Evolutionary conservation across 2,797 vertebrate species (phyloP), one percentile per base, ranked within the genome.

Genomic region (Limnodromus scolopaceus): DNA sequence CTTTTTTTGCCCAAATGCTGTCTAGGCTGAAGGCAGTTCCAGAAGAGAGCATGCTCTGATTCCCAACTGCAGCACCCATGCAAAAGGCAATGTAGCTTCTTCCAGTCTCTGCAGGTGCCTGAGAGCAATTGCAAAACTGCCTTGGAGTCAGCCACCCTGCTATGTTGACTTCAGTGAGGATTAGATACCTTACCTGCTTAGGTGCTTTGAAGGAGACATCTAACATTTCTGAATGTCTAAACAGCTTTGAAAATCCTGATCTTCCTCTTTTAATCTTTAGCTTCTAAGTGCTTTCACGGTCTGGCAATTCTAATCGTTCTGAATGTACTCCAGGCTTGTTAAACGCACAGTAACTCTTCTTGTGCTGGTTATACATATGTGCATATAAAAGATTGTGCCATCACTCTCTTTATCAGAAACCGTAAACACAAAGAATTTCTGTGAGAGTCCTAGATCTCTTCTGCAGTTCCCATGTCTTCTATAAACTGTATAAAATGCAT

Each of bases 171-270:
- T 88, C 55, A 34, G 43, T 53, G 45, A 74, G 69, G 49, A 71
- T 83, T 80, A 76, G 32, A 34, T 48, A 82, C 10, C 7, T 77
- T 89, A 65, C 82, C 17, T 86, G 55, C 79, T 88, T 45, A 83
- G 64, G 28, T 41, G 55, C 77, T 95, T 94, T 96, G 77, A 84
- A 93, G 84, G 83, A 93, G 64, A 60, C 66, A 74, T 82, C 90
- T 93, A 54, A 88, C 2, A 8, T 41, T 84, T 92, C 70, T 94
- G 86, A 93, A 84, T 79, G 83, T 90, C 83, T 94, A 70, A 95
- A 49, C 20, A 89, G 48, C 77, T 87, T 87, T 84, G 89, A 89
- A 94, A 93, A 88, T 93, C 72, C 49, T 88, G 66, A 91, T 87
- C 72, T 74, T 75, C 51, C 15, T 69, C 80, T 69, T 85, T 65